Evolutionary conservation across 1,140 invertebrate species (phyloP).

Genomic region (Dreissena rostriformis): DNA sequence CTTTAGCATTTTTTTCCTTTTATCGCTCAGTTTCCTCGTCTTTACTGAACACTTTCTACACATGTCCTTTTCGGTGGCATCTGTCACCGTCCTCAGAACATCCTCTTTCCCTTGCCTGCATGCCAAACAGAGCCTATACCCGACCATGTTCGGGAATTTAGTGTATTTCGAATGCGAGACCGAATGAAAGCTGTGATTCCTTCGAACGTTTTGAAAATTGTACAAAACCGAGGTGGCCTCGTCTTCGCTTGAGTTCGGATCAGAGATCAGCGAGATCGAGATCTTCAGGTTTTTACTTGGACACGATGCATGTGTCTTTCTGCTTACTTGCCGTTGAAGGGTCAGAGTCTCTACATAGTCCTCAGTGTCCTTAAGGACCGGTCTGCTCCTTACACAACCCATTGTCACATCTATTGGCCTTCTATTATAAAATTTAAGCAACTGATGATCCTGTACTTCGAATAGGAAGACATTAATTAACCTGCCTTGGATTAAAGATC

Average conservation of each 20-base stretch:
- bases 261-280: conserved; percentile 37
- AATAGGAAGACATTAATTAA: no score
- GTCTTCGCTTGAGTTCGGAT: neutral
- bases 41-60: conserved; percentile 53
- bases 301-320: conserved; percentile 15
- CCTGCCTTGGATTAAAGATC: no score
- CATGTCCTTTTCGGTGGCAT: conserved; percentile 20
- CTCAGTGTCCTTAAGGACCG: conserved; percentile 7
- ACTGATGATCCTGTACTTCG: no score
- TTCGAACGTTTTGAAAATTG: conserved; percentile 23
- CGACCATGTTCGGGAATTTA: conserved; percentile 59
- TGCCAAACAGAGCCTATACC: conserved; percentile 58
- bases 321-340: conserved; percentile 23
- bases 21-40: conserved; percentile 26
- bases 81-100: conserved; percentile 22
- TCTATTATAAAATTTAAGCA: no score
- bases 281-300: conserved; percentile 30
- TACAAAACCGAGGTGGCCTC: conserved; percentile 4
- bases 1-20: conserved; percentile 30
- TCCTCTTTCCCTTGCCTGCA: conserved; percentile 41
- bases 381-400: conserved; percentile 47
- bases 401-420: conserved; percentile 34
- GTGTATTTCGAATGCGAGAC: conserved; percentile 22
- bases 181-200: conserved; percentile 13
- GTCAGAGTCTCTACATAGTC: conserved; percentile 46